These are phyloP conservation scores for Pygocentrus nattereri DNA, from an alignment of 2,797 vertebrate genomes.

Conservation along the genomic window DNA sequence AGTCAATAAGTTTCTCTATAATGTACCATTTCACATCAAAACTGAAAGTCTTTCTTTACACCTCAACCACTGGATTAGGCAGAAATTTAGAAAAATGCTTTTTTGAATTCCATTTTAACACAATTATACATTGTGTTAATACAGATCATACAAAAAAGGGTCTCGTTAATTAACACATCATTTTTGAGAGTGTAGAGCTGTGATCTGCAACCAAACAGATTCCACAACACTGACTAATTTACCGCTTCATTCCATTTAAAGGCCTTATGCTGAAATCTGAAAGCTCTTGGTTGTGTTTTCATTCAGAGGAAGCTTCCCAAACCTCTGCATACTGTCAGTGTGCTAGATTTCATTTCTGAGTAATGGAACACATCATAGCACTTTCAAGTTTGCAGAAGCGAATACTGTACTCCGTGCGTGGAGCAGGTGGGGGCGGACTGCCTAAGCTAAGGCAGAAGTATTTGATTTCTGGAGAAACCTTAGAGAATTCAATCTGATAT, in stretches of 20 bases:
- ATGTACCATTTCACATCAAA: too few species aligned
- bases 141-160: background rate
- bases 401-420: background rate
- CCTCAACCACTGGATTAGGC: too few species aligned
- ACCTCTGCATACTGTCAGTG: background rate
- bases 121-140: too few species aligned
- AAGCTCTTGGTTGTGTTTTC: background rate
- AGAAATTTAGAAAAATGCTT: too few species aligned
- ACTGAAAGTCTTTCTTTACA: too few species aligned
- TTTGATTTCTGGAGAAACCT: conserved; percentile 1
- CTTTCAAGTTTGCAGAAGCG: background rate
- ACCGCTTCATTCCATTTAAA: background rate
- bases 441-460: background rate
- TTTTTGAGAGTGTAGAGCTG: background rate
- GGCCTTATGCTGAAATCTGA: background rate
- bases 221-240: background rate
- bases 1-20: too few species aligned
- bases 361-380: conserved; percentile 2
- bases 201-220: background rate
- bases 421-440: background rate
- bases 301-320: background rate
- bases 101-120: too few species aligned
- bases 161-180: background rate
- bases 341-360: conserved; percentile 6
- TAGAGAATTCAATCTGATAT: background rate